Percentiles rank a stretch among this genome's conserved stretches.
phyloP scores from a whole-genome alignment of 2,888 invertebrate species.

The Gasteruption jaculator region DNA sequence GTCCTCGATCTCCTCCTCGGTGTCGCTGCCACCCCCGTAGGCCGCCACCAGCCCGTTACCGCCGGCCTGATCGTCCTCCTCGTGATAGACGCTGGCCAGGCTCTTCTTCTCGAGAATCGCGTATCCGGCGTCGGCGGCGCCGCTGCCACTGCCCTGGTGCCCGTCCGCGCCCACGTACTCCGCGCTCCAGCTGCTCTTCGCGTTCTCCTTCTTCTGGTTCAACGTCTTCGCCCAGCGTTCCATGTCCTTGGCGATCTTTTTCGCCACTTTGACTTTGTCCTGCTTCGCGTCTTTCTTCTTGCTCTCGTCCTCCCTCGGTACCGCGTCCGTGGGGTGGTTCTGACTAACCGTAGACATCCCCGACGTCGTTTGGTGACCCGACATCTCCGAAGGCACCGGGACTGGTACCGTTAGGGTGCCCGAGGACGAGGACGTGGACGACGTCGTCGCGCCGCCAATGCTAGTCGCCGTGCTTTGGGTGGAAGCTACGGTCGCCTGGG shows the following conservation, averaged over 20 bases:
- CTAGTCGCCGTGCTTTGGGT: no score
- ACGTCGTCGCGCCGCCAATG: constrained; percentile 48
- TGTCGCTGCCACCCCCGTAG: constrained; percentile 72
- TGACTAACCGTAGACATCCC: no score
- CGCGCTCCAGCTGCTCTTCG: constrained; percentile 47
- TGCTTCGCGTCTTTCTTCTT: constrained; percentile 74
- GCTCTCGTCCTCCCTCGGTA: constrained; percentile 58
- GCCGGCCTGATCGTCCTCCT: constrained; percentile 43
- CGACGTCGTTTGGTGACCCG: no score
- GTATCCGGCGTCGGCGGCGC: constrained; percentile 90
- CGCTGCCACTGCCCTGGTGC: constrained; percentile 57
- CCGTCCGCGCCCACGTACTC: constrained; percentile 40
- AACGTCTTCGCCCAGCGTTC: constrained; percentile 94
- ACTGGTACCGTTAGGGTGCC: constrained; percentile 11
- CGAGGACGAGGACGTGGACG: constrained; percentile 24
- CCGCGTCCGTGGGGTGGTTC: no score
- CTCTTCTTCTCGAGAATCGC: constrained; percentile 82
- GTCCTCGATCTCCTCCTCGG: constrained; percentile 68
- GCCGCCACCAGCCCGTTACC: constrained; percentile 66
- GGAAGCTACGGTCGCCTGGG: constrained; percentile 18
- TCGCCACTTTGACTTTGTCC: constrained; percentile 95
- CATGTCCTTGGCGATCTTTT: constrained; percentile 95
- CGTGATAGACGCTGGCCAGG: constrained; percentile 37
- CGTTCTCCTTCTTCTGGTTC: constrained; percentile 87
- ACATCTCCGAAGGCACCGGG: no score